Evolutionary conservation across 2,113 vertebrate species (phyloP).

Genomic region (Nycticryphes semicollaris): DNA sequence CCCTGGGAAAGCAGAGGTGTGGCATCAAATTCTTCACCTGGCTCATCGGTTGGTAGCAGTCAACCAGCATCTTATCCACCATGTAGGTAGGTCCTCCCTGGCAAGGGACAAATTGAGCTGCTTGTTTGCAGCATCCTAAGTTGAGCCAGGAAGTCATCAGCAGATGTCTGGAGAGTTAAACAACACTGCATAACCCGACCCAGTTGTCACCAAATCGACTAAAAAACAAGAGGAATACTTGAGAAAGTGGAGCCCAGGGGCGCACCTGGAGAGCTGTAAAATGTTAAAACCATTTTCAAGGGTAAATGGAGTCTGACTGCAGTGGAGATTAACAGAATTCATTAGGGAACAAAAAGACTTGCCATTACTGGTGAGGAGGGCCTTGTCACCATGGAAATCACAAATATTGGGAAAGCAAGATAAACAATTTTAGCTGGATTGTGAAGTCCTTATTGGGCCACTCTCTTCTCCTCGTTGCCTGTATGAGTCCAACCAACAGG

Average conservation of each 20-base stretch:
- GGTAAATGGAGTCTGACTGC: neutral
- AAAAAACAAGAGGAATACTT: neutral
- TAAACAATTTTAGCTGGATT: neutral
- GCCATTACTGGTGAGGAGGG: neutral
- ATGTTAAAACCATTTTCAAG: neutral
- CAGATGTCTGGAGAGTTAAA: neutral
- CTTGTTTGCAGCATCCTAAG: neutral
- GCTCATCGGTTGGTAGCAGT: neutral
- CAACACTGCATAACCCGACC: neutral
- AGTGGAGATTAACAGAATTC: neutral
- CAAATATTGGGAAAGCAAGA: neutral
- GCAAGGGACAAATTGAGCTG: neutral
- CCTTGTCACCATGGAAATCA: neutral
- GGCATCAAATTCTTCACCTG: neutral
- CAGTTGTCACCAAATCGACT: too few relatives aligned
- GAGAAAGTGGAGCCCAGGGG: neutral
- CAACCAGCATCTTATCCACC: neutral
- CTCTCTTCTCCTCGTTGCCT: neutral
- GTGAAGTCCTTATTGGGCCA: neutral
- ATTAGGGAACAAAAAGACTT: neutral
- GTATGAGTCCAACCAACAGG: neutral
- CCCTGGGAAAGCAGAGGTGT: neutral
- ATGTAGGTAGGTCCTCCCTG: neutral
- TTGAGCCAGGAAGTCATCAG: neutral
- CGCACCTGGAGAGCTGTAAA: neutral